phyloP scores from a whole-genome alignment of 2,113 vertebrate species.

The Ibidorhyncha struthersii region DNA sequence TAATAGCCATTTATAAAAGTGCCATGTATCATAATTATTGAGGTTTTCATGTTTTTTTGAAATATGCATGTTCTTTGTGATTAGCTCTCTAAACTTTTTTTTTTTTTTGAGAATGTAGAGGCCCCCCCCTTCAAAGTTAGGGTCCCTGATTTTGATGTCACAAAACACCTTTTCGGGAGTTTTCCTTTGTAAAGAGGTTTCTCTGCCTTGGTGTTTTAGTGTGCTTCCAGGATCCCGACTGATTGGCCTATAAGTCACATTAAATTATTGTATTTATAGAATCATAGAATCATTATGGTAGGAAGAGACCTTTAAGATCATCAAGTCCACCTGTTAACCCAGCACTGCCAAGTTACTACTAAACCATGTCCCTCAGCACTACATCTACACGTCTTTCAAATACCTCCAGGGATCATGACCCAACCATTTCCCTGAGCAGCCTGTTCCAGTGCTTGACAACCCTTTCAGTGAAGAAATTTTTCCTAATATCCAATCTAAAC shows the following conservation, averaged over 20 bases:
- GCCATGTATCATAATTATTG: neutral
- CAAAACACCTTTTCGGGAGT: neutral
- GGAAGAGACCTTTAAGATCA: neutral
- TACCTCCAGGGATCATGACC: neutral
- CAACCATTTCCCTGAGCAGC: neutral
- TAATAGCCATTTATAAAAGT: constrained; percentile 13
- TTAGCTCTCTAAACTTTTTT: neutral
- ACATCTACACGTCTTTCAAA: neutral
- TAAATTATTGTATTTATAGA: neutral
- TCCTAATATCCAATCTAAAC: neutral
- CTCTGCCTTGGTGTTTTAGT: neutral
- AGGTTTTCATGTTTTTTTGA: neutral
- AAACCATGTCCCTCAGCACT: neutral
- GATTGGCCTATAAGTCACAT: neutral
- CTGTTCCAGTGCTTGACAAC: neutral
- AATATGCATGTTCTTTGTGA: neutral
- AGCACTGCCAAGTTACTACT: neutral
- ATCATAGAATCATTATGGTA: neutral
- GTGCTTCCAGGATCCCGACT: neutral
- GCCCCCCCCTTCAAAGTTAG: neutral
- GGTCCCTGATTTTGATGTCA: neutral
- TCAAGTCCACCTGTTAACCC: neutral
- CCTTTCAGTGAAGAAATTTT: neutral
- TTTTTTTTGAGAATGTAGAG: neutral
- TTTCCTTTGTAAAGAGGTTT: neutral